These are phyloP conservation scores for Crocuta crocuta DNA, from an alignment of 2,113 vertebrate genomes.

Conservation along the genomic window DNA sequence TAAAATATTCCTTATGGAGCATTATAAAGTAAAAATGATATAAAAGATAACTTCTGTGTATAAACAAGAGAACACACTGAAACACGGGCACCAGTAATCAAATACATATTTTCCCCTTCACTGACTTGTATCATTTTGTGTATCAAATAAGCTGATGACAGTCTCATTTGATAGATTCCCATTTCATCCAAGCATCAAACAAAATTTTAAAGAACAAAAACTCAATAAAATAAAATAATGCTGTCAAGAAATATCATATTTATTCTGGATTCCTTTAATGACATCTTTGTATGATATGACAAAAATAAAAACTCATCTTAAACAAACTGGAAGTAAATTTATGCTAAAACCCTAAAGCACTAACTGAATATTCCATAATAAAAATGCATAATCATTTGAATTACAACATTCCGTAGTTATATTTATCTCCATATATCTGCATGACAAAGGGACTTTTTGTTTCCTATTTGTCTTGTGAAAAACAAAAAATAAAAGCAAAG, in stretches of 20 bases:
- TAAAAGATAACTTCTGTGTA: neutral
- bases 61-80: neutral
- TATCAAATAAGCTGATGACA: slow-evolving; percentile 36
- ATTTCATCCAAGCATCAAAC: slow-evolving; percentile 45
- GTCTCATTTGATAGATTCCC: slow-evolving; percentile 25
- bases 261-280: neutral
- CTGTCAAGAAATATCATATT: neutral
- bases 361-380: neutral
- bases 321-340: slow-evolving; percentile 31
- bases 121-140: neutral
- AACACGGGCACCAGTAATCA: neutral
- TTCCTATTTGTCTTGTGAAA: neutral
- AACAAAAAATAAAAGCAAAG: slow-evolving; percentile 17
- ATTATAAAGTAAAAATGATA: neutral
- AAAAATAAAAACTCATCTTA: neutral
- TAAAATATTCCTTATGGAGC: neutral
- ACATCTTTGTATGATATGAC: neutral
- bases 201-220: neutral
- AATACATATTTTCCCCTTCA: neutral
- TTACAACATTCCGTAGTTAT: slow-evolving; percentile 47
- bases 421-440: neutral
- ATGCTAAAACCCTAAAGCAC: slow-evolving; percentile 22
- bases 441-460: neutral
- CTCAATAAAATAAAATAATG: neutral
- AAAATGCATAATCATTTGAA: slow-evolving; percentile 19